Evolutionary conservation across 1,140 invertebrate species (phyloP).

Genomic region (Conopomorpha cramerella): DNA sequence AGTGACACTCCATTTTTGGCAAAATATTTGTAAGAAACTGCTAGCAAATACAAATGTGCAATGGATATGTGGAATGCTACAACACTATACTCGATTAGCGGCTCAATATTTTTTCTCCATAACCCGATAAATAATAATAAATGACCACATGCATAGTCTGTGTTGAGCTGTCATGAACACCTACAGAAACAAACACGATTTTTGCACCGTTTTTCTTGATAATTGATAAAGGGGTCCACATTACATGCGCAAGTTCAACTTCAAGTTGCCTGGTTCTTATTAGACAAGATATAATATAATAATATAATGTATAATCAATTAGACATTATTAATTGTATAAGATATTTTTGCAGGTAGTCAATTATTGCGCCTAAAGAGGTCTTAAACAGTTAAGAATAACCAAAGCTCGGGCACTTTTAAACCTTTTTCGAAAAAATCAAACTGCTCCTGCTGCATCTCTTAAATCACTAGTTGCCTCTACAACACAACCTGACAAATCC

Average conservation of each 20-base stretch:
- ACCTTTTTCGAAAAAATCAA: constrained; percentile 11
- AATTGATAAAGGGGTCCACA: constrained; percentile 8
- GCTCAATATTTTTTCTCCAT: constrained; percentile 14
- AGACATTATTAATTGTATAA: constrained; percentile 9
- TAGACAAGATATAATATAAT: too few relatives aligned
- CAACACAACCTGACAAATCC: constrained; percentile 2
- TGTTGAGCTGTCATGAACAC: constrained; percentile 9
- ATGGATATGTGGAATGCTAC: constrained; percentile 12
- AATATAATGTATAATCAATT: too few relatives aligned
- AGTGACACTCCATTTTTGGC: constrained; percentile 6
- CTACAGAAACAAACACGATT: constrained; percentile 11
- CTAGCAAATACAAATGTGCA: constrained; percentile 11
- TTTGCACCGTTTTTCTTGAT: constrained; percentile 11
- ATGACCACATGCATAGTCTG: constrained; percentile 10
- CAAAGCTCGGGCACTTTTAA: constrained; percentile 11
- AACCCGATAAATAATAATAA: constrained; percentile 12
- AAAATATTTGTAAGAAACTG: constrained; percentile 11
- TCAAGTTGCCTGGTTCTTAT: constrained; percentile 8
- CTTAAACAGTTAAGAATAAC: constrained; percentile 13
- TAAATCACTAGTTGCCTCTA: neutral
- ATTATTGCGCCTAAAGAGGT: constrained; percentile 13
- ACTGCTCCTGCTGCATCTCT: constrained; percentile 4
- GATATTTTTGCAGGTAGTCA: constrained; percentile 13
- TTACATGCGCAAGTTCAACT: constrained; percentile 10
- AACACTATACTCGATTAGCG: constrained; percentile 13